Evolutionary conservation across 1,140 invertebrate genomes (phyloP).

Genomic region (Formica selysi): DNA sequence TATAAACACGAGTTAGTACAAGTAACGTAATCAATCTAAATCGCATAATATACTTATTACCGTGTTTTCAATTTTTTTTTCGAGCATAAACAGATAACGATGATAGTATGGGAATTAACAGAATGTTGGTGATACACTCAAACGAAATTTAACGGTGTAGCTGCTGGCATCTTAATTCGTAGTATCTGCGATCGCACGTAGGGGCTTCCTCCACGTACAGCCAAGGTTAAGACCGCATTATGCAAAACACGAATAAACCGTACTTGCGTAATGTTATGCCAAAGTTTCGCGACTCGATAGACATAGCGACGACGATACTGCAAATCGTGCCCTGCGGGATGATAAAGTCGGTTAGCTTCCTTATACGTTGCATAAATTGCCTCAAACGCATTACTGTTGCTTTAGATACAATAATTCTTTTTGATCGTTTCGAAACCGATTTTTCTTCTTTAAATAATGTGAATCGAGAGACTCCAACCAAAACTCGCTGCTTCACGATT

Average conservation of each 20-base stretch:
- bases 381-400: not conserved
- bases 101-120: not conserved
- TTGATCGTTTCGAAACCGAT: not conserved
- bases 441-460: not conserved
- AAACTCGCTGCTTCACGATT: too few species aligned
- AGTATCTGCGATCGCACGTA: slow-evolving; percentile 6
- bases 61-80: slow-evolving; percentile 31
- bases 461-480: too few species aligned
- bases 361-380: not conserved
- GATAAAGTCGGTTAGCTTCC: slow-evolving; percentile 24
- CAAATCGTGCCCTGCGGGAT: slow-evolving; percentile 41
- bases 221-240: slow-evolving; percentile 59
- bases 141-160: not conserved
- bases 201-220: not conserved
- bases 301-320: slow-evolving; percentile 10
- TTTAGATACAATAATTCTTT: slow-evolving; percentile 18
- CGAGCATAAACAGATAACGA: not conserved
- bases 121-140: not conserved
- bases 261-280: slow-evolving; percentile 35
- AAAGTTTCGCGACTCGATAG: slow-evolving; percentile 51
- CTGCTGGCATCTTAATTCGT: slow-evolving; percentile 30
- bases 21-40: slow-evolving; percentile 53
- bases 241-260: slow-evolving; percentile 59
- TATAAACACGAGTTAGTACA: slow-evolving; percentile 55
- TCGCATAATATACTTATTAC: slow-evolving; percentile 46